Percentiles rank a stretch among this genome's conserved stretches.
These are phyloP conservation scores for Epinotia nisella DNA, from an alignment of 2,888 invertebrate genomes.

Conservation along the genomic window DNA sequence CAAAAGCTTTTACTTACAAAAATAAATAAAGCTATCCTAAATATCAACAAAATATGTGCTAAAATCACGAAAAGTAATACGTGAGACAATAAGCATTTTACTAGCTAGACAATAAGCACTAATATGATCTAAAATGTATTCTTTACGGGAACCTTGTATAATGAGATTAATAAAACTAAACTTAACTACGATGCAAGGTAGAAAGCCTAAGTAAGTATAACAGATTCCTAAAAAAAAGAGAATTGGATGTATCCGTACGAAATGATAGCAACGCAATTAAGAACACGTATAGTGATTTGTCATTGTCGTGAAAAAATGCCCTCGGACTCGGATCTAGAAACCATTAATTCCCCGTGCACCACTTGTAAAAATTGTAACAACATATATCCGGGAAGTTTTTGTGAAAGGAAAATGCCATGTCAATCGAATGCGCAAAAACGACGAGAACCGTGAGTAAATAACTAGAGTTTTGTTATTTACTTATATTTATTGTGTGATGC, in stretches of 20 bases:
- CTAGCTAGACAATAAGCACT: too few species aligned
- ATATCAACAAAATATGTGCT: too few species aligned
- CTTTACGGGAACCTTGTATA: too few species aligned
- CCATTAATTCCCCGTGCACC: slow-evolving; percentile 34
- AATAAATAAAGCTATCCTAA: too few species aligned
- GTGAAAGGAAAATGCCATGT: slow-evolving; percentile 9
- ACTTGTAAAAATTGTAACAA: slow-evolving; percentile 37
- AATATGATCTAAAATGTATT: too few species aligned
- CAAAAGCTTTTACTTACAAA: not conserved
- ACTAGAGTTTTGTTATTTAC: not conserved
- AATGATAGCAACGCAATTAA: slow-evolving; percentile 38
- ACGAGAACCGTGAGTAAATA: not conserved
- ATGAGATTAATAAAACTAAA: too few species aligned
- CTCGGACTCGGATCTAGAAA: slow-evolving; percentile 33
- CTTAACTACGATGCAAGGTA: too few species aligned
- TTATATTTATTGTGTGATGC: not conserved
- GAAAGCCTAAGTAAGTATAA: too few species aligned
- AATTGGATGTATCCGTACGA: not conserved
- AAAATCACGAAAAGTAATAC: too few species aligned
- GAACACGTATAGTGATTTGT: slow-evolving; percentile 42
- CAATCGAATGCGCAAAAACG: not conserved
- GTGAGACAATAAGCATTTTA: too few species aligned
- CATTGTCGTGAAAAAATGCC: slow-evolving; percentile 35
- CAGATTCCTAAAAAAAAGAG: not conserved
- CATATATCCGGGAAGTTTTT: slow-evolving; percentile 26